phyloP scores from a whole-genome alignment of 2,888 invertebrate genomes.

The Acronicta psi region DNA sequence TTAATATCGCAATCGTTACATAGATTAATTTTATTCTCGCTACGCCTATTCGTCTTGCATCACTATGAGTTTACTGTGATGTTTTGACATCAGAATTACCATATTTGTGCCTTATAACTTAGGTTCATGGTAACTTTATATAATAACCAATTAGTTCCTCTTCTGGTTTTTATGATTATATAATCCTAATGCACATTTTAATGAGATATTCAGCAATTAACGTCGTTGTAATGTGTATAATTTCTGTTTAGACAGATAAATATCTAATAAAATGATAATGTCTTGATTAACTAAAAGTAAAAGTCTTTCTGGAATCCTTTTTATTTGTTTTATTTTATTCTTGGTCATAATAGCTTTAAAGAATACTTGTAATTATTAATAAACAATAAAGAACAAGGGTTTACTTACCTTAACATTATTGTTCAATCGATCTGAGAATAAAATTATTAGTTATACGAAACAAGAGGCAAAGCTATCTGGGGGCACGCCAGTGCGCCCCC shows the following conservation, averaged over 20 bases:
- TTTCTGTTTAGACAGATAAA: conserved; percentile 12
- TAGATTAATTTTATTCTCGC: conserved; percentile 8
- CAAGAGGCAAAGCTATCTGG: too few species aligned
- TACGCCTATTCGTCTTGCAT: conserved; percentile 18
- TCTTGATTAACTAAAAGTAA: conserved; percentile 5
- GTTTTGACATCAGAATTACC: conserved; percentile 33
- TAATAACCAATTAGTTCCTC: conserved; percentile 46
- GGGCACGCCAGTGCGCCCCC: too few species aligned
- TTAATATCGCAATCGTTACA: not conserved
- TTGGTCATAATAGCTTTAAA: too few species aligned
- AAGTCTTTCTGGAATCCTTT: not conserved
- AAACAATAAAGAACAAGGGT: too few species aligned
- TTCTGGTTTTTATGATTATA: conserved; percentile 22
- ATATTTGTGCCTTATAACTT: conserved; percentile 31
- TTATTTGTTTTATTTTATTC: not conserved
- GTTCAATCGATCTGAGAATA: too few species aligned
- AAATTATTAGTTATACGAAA: too few species aligned
- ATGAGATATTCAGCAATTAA: conserved; percentile 26
- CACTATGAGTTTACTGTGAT: conserved; percentile 12
- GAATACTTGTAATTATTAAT: too few species aligned
- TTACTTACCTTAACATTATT: too few species aligned
- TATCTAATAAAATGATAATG: conserved; percentile 14
- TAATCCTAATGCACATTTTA: conserved; percentile 36
- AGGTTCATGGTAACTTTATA: conserved; percentile 32
- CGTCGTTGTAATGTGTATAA: conserved; percentile 20